Conservation (phyloP, 1,140 invertebrate species). For the Tachypleus tridentatus region DNA sequence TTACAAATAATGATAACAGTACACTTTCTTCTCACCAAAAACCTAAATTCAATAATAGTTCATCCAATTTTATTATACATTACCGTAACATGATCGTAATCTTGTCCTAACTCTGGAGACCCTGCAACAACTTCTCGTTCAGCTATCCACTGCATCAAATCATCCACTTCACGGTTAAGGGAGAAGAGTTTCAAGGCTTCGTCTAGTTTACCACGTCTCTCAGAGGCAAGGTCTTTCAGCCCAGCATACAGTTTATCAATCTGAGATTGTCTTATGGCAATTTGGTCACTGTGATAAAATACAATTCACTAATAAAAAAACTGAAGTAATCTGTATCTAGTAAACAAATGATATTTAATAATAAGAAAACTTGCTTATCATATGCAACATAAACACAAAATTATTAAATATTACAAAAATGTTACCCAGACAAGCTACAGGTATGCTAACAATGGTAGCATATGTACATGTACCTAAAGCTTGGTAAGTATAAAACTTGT, state of each 20-base stretch:
- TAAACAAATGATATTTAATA: background rate
- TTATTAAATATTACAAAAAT: background rate
- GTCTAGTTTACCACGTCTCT: conserved; percentile 82
- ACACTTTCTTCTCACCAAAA: too few species aligned
- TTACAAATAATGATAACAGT: too few species aligned
- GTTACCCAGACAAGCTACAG: background rate
- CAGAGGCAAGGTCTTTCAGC: conserved; percentile 86
- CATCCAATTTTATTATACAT: background rate
- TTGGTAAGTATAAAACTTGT: too few species aligned
- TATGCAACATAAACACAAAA: background rate
- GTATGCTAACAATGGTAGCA: too few species aligned
- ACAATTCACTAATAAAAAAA: background rate
- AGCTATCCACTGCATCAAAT: conserved; percentile 97
- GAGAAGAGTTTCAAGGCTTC: conserved; percentile 92
- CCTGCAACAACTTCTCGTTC: conserved; percentile 93
- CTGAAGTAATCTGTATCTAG: background rate
- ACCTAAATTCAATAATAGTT: too few species aligned
- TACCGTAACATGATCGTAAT: conserved; percentile 90
- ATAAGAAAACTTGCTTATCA: too few species aligned
- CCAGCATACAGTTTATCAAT: conserved; percentile 97
- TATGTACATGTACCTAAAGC: too few species aligned
- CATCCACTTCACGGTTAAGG: conserved; percentile 91
- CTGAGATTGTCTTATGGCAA: conserved; percentile 90
- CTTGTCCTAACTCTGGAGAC: conserved; percentile 95
- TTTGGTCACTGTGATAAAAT: conserved; percentile 52